Evolutionary conservation across 2,797 vertebrate species (phyloP), one percentile per base, ranked within the genome.

Genomic region (Arrhamphus sclerolepis): DNA sequence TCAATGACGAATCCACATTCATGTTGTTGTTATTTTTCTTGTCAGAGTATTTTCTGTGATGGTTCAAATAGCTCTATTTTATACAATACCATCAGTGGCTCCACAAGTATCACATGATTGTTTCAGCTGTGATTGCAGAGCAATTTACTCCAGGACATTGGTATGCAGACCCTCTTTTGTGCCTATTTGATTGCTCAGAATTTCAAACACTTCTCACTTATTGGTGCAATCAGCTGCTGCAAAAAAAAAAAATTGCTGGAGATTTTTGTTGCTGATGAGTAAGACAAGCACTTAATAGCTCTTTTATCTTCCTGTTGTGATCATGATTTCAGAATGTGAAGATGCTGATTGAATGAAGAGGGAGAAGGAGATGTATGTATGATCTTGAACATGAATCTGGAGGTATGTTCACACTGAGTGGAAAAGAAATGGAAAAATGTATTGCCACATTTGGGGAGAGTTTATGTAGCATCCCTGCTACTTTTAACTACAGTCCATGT

Each of bases 41-140:
- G n/a, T n/a, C n/a, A n/a, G 24, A 34, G 8, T 34, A 34, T 38
- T 38, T 38, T 13, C 13, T 38, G 10, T 11, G 34, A 38, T 38
- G 34, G 34, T 38, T 38, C 11, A 38, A 38, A 38, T 14, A 38
- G 34, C 34, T 38, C 13, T 38, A 14, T 14, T 14, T 31, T 47
- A 34, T 29, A 64, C 29, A 44, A 34, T 28, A n/a, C 52, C 57
- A 38, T 56, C 59, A 31, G 52, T 5, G 7, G 28, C 63, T 56
- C 29, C 31, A 17, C 46, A 26, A 22, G 46, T 40, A 38, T 38
- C 62, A 47, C 59, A 19, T 34, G 41, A 78, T 53, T 65, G 49
- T 58, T 65, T 66, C 66, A 59, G 53, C 55, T 48, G 57, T 19
- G 9, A 77, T 71, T 70, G 72, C 46, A 76, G 40, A 63, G 24